Percentiles rank a stretch among this genome's conserved stretches.
Conservation (phyloP, 2,797 vertebrate species). For the Neomorphus geoffroyi region DNA sequence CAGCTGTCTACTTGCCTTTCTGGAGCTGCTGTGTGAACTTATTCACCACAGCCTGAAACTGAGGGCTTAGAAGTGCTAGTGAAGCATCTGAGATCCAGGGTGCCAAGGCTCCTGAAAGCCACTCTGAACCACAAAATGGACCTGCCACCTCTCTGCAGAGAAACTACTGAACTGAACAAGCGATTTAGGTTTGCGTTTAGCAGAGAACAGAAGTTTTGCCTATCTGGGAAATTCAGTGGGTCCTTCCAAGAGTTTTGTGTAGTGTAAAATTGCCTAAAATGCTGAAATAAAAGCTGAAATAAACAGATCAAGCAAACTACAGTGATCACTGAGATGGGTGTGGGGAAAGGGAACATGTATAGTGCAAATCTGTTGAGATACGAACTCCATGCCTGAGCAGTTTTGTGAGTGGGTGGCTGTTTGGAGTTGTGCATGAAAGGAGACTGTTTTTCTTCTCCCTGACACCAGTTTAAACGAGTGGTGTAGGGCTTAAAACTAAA, state of each 20-base stretch:
- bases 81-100: background rate
- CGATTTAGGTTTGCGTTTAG: background rate
- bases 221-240: background rate
- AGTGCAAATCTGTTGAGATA: background rate
- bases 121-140: background rate
- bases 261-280: background rate
- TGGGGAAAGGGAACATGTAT: background rate
- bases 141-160: background rate
- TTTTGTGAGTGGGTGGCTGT: conserved; percentile 24
- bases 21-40: background rate
- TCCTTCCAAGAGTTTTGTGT: background rate
- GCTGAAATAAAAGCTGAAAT: background rate
- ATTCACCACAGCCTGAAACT: background rate
- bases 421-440: background rate
- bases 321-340: background rate
- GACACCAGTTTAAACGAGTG: background rate
- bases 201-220: background rate
- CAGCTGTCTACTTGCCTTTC: background rate
- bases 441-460: background rate
- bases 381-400: background rate
- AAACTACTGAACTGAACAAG: background rate
- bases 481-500: background rate
- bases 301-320: background rate
- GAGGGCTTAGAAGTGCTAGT: background rate
- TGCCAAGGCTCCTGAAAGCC: background rate